Evolutionary conservation across 2,888 invertebrate genomes (phyloP).

Genomic region (Amphipyra tragopoginis): DNA sequence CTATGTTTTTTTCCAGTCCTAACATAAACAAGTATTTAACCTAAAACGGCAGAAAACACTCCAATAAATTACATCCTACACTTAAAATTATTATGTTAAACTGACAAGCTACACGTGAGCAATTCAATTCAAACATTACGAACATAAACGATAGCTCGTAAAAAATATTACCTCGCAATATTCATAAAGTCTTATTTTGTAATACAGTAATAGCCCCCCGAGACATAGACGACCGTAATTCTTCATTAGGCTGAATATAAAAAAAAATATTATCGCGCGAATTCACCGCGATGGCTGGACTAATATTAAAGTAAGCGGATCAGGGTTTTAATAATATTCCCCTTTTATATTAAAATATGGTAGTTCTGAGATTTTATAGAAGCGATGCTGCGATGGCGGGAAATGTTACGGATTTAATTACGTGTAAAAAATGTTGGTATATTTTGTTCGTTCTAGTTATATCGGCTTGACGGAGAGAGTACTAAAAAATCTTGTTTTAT

Average conservation of each 20-base stretch:
- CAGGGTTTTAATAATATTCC: constrained; percentile 50
- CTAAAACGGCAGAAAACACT: background rate
- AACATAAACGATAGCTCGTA: constrained; percentile 31
- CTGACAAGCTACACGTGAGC: constrained; percentile 16
- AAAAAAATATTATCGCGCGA: constrained; percentile 48
- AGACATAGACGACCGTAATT: constrained; percentile 45
- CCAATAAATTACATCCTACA: background rate
- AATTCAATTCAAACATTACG: constrained; percentile 33
- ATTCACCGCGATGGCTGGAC: constrained; percentile 32
- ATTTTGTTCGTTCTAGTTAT: constrained; percentile 18
- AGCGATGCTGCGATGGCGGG: constrained; percentile 13
- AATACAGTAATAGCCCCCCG: constrained; percentile 36
- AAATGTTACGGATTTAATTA: constrained; percentile 25
- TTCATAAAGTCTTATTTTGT: constrained; percentile 50
- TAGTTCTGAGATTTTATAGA: constrained; percentile 38
- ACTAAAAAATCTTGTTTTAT: too few relatives aligned
- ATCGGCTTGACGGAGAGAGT: background rate
- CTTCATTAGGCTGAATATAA: constrained; percentile 54
- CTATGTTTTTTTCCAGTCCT: background rate
- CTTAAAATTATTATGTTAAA: background rate
- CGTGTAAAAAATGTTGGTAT: constrained; percentile 16
- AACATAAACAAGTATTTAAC: background rate
- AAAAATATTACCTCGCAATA: constrained; percentile 40
- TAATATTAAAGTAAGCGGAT: constrained; percentile 53
- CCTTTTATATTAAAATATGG: constrained; percentile 49